phyloP scores from a whole-genome alignment of 1,140 invertebrate genomes.

The Pteromalus puparum region DNA sequence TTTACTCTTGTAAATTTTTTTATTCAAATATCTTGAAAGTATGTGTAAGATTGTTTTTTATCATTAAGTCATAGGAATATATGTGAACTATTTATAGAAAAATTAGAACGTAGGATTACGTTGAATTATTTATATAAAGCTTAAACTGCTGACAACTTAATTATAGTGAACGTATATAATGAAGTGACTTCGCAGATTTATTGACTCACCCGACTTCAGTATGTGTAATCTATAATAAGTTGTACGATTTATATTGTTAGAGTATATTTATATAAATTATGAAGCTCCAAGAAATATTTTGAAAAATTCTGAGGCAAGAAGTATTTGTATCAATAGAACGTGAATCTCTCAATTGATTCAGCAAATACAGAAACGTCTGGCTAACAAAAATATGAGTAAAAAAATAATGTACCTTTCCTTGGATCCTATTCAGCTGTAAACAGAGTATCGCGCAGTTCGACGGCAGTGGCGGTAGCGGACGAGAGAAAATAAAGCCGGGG shows the following conservation, averaged over 20 bases:
- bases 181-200: neutral
- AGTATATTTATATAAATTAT: neutral
- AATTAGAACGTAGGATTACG: neutral
- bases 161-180: constrained; percentile 27
- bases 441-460: neutral
- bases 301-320: neutral
- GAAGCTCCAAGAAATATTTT: neutral
- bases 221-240: neutral
- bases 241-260: no score
- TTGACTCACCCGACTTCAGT: neutral
- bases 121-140: constrained; percentile 13
- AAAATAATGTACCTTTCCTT: neutral
- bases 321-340: no score
- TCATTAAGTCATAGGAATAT: constrained; percentile 10
- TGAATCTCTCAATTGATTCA: no score
- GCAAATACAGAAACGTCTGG: no score
- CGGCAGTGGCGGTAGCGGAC: neutral
- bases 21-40: neutral
- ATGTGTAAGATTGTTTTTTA: constrained; percentile 30
- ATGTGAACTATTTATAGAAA: neutral
- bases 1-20: constrained; percentile 34
- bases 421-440: neutral
- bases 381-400: no score
- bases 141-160: neutral
- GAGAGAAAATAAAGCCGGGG: neutral